Conservation (phyloP, 2,797 vertebrate genomes). For the Phrynocephalus forsythii region DNA sequence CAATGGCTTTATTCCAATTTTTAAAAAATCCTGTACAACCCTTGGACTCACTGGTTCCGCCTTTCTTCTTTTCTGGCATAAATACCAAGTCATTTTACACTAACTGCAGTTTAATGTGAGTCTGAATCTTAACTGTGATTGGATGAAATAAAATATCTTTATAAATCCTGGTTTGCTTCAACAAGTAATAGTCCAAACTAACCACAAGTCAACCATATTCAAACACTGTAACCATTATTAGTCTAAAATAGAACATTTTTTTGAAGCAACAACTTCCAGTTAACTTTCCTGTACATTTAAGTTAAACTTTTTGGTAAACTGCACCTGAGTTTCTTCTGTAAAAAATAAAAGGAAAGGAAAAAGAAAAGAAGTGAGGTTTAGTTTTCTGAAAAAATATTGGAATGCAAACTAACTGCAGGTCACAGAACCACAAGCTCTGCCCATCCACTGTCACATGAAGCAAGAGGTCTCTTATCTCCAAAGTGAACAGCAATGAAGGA, state of each 20-base stretch:
- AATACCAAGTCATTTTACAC: neutral
- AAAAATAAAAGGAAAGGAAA: neutral
- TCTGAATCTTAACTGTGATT: neutral
- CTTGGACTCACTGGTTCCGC: neutral
- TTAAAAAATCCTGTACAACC: neutral
- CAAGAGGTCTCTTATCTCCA: neutral
- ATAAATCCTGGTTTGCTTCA: neutral
- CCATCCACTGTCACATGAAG: neutral
- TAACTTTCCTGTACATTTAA: no score
- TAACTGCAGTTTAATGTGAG: neutral
- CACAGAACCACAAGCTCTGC: neutral
- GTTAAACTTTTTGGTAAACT: neutral
- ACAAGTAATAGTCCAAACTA: neutral
- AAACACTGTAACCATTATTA: neutral
- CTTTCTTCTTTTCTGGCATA: neutral
- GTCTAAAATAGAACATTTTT: neutral
- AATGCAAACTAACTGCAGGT: neutral
- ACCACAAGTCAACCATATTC: neutral
- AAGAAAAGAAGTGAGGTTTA: no score
- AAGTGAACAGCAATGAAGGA: neutral
- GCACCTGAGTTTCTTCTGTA: neutral
- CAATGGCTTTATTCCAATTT: no score
- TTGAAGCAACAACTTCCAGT: neutral
- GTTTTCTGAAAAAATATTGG: neutral
- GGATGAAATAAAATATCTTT: neutral